Base-by-base conservation (phyloP, 2,113 vertebrate species). In the Brienomyrus brachyistius region DNA sequence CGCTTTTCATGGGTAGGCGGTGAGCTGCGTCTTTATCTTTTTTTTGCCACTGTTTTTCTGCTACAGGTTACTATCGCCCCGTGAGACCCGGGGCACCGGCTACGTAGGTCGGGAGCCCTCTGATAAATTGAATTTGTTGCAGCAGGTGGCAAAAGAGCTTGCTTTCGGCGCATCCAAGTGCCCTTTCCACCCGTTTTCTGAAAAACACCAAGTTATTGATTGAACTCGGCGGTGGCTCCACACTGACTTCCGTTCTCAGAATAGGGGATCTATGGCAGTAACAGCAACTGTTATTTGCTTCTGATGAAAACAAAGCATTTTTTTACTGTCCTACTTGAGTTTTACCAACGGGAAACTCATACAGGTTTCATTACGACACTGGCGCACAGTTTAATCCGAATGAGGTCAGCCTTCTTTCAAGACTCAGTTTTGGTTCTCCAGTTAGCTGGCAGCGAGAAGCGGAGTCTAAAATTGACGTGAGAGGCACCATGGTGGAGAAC, bases 341-440 rank as follows among this genome's bases (percentile, higher is more conserved):
- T 84, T 40, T 43, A 15, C 74, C 13, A 40, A 40, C 35, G 31
- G 17, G 6, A 17, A 19, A 80, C 74, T 80, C 74, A 7, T 43
- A 80, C 74, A 80, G 74, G 74, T 80, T 84, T 48, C 82, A 48
- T 84, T 84, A 48, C 9, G 82, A n/a, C 82, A 48, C 45, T 5
- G 15, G 40, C 43, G 43, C 43, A 23, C 82, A 84, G 40, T 48
- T 84, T 47, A 47, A 47, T 48, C 40, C 9, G 45, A 84, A 84
- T 84, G 43, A 84, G 82, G 82, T 84, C 82, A 84, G 45, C 40
- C 23, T 84, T 48, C 82, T 84, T 84, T 84, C 43, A 84, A 48
- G 40, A 23, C 23, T 84, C 43, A 84, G 40, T 84, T 45, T n/a
- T 23, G 35, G 40, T 48, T 84, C 82, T 84, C 82, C 21, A 84